Base-by-base conservation (phyloP, 2,888 invertebrate genomes). In the Cerceris ruficornis region DNA sequence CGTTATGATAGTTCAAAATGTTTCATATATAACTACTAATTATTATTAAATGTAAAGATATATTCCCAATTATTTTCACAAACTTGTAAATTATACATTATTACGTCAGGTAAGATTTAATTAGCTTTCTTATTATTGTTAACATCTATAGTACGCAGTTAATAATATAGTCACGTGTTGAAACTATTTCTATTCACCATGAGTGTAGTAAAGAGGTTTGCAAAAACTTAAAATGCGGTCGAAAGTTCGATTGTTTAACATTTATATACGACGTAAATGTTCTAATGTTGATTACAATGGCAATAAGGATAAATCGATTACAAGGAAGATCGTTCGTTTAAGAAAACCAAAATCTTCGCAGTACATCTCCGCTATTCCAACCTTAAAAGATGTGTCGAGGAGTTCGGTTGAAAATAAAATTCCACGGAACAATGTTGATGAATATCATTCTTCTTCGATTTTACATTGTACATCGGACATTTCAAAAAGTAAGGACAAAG, bases 181-280 rank as follows among this genome's bases (percentile, higher is more conserved):
- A 59, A 5, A 52, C 49, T 58, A 42, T 71, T 67, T 46, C 1
- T 50, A 11, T 2, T n/a, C 39, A 42, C 1, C 39, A 2, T 55
- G 17, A 54, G 50, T 66, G 43, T 46, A 41, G 8, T 0, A 17
- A 41, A 17, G 54, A 7, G n/a, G 8, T 17, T 7, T 49, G n/a
- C 11, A 15, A 11, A 7, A 57, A 69, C 7, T 9, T 14, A 66
- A 70, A 57, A 86, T 85, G 86, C 73, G 60, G 58, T 54, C 65
- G 68, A 87, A 70, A 80, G 81, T 79, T 54, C 75, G 77, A 61
- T 67, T 89, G 58, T 80, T 86, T 65, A 80, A 81, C 58, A 80
- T 84, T 69, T 87, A 80, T 62, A 82, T 82, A 41, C 73, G 84
- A 17, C 81, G 82, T 46, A 88, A 88, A n/a, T 87, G 70, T 64